phyloP scores from a whole-genome alignment of 1,140 invertebrate species.

The Diploscapter pachys region DNA sequence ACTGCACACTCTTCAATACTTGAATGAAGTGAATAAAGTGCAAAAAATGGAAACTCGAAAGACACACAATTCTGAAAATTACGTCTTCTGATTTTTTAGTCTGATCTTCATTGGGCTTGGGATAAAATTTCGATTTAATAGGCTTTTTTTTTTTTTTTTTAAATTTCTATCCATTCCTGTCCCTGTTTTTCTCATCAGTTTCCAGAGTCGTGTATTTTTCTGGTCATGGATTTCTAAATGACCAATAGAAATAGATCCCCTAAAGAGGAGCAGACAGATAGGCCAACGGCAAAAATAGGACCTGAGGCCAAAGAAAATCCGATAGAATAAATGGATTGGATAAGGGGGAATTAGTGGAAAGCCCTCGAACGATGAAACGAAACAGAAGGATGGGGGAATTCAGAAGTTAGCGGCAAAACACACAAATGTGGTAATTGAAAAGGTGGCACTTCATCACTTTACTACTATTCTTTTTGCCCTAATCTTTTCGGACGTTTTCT shows the following conservation, averaged over 20 bases:
- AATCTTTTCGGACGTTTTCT: too few relatives aligned
- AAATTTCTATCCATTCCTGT: conserved; percentile 14
- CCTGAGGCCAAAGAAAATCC: too few relatives aligned
- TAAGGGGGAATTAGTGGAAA: too few relatives aligned
- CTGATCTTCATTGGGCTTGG: conserved; percentile 50
- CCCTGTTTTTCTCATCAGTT: conserved; percentile 4
- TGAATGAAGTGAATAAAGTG: not conserved
- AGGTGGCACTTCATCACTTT: too few relatives aligned
- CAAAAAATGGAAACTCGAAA: not conserved
- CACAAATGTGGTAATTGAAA: too few relatives aligned
- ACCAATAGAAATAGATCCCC: conserved; percentile 11
- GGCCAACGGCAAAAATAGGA: too few relatives aligned
- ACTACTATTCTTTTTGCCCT: too few relatives aligned
- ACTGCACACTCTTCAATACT: not conserved
- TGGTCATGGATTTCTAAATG: not conserved
- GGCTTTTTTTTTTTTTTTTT: not conserved
- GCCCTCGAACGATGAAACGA: too few relatives aligned
- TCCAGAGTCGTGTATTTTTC: conserved; percentile 4
- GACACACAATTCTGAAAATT: conserved; percentile 4
- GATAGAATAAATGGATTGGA: too few relatives aligned
- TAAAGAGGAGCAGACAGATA: conserved; percentile 19
- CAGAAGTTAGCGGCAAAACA: too few relatives aligned
- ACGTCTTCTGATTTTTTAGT: not conserved
- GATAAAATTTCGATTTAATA: not conserved
- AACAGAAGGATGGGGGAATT: too few relatives aligned